Base-by-base conservation (phyloP, 2,888 invertebrate genomes). In the Caenorhabditis sp. region DNA sequence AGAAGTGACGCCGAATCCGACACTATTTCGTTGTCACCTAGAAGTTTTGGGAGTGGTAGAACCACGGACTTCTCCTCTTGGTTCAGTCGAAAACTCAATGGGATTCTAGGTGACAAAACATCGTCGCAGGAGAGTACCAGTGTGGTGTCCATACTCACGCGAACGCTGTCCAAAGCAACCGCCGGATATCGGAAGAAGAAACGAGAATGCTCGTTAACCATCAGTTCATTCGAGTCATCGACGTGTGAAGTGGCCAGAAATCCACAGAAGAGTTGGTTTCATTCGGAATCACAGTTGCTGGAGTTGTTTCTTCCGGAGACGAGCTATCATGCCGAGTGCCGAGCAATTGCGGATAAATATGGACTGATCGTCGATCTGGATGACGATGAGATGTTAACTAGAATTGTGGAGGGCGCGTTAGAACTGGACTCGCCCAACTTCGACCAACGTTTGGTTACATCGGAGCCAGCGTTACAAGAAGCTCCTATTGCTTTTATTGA, bases 401-500 rank as follows among this genome's bases (percentile, higher is more conserved):
- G 84, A 73, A 72, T 84, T 38, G 72, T 84, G n/a, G 80, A 84
- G 66, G 84, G 84, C 8, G 79, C 64, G 12, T 31, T 73, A 19
- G 59, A 35, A 16, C 51, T 76, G 63, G 82, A 82, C 24, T 41
- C 61, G 12, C 41, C 61, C 5, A 41, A 14, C 7, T 35, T 72
- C 26, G 64, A 72, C 38, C 54, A 72, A 24, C 63, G 47, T 4
- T 47, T 80, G 69, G 64, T n/a, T 38, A 35, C 44, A 7, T 38
- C 38, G 12, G 19, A 26, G 10, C 10, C 54, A 10, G 54, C 22
- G 14, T 24, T 26, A 26, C 38, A 54, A 26, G 76, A 72, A 44
- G 51, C 66, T 8, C 83, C 56, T 2, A 83, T 83, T 51, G 79
- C 69, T 70, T 83, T 75, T 47, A 83, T 83, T 44, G 83, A 83